phyloP scores from a whole-genome alignment of 2,113 vertebrate species.

The Nothocercus nigrocapillus region DNA sequence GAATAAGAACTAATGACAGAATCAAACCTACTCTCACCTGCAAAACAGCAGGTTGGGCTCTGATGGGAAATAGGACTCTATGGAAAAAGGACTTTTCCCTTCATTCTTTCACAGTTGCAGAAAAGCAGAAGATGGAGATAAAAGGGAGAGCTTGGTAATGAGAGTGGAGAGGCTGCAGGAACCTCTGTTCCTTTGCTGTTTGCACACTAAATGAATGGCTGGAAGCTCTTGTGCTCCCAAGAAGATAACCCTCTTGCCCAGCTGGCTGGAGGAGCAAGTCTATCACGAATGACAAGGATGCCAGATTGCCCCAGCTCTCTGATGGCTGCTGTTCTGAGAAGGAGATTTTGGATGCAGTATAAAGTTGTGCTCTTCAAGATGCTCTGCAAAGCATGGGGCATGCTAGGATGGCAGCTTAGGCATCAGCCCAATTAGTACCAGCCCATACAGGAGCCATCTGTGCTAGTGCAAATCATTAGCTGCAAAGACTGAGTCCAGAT shows the following conservation, averaged over 20 bases:
- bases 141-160: neutral
- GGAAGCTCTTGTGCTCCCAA: neutral
- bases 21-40: neutral
- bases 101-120: neutral
- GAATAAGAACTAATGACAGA: no score
- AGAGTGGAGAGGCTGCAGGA: neutral
- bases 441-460: neutral
- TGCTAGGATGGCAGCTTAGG: neutral
- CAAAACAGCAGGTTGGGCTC: neutral
- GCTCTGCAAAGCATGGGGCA: fast-evolving
- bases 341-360: neutral
- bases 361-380: neutral
- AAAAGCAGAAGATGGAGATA: neutral
- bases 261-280: neutral
- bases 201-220: fast-evolving
- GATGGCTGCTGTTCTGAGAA: neutral
- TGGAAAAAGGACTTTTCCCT: neutral
- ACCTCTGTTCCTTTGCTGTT: neutral
- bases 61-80: neutral
- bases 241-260: neutral
- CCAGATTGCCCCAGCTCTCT: neutral
- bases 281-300: fast-evolving
- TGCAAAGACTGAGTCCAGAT: neutral
- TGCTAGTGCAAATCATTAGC: neutral
- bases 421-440: neutral